These are phyloP conservation scores for Ophonus ardosiacus DNA, from an alignment of 2,888 invertebrate genomes.

Conservation along the genomic window DNA sequence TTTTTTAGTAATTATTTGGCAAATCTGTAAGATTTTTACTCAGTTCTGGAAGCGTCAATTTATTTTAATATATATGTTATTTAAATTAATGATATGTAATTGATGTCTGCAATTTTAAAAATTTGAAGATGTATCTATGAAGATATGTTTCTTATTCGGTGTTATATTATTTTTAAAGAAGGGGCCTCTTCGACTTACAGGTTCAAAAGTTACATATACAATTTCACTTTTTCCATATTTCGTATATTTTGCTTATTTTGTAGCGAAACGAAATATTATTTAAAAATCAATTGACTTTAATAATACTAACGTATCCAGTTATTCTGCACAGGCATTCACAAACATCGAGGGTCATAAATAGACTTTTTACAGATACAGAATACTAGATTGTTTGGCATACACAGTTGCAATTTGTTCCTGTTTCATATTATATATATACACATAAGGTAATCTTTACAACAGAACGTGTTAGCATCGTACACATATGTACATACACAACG, in stretches of 20 bases:
- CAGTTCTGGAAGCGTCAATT: no score
- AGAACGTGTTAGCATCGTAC: conserved; percentile 23
- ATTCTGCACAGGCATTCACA: conserved; percentile 62
- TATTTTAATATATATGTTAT: no score
- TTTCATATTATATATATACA: conserved; percentile 58
- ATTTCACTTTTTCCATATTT: conserved; percentile 56
- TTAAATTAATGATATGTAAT: no score
- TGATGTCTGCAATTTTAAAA: background rate
- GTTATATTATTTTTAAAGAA: background rate
- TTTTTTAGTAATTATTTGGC: no score
- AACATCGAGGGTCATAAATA: conserved; percentile 51
- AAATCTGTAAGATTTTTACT: no score
- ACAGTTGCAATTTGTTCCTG: conserved; percentile 58
- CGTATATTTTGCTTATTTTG: conserved; percentile 57
- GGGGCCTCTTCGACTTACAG: conserved; percentile 54
- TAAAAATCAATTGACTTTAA: conserved; percentile 63
- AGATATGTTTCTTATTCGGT: background rate
- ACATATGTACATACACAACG: conserved; percentile 42
- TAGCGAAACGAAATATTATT: conserved; percentile 63
- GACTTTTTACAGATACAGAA: conserved; percentile 61
- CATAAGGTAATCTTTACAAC: conserved; percentile 56
- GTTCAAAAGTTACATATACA: conserved; percentile 63
- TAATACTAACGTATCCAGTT: conserved; percentile 60
- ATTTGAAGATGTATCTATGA: background rate
- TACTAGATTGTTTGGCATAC: conserved; percentile 63